Evolutionary conservation across 2,113 vertebrate genomes (phyloP), one percentile per base, ranked within the genome.

Genomic region (Tricholaema leucomelas): DNA sequence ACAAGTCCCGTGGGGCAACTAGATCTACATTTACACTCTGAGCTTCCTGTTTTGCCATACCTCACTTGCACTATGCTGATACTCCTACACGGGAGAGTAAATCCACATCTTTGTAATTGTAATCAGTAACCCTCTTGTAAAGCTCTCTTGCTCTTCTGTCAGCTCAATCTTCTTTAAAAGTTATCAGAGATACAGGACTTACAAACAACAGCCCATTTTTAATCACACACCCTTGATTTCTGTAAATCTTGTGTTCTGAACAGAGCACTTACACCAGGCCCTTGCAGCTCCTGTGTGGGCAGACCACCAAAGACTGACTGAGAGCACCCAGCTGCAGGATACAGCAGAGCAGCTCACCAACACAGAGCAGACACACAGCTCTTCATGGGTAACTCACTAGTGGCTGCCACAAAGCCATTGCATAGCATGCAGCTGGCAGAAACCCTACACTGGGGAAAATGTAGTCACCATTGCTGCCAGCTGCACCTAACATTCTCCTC

Each of bases 281-380:
- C 0, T 0, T 21, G 17, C n/a, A 56, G 52, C 46, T 84, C 52
- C 23, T 0, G 0, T 35, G 69, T 36, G 65, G 70, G 40, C 59
- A 46, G 85, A 35, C 61, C 90, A 71, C 70, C 74, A 54, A 52
- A 54, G 70, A 27, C 24, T 12, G 64, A 11, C 67, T n/a, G n/a
- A n/a, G n/a, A 70, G 60, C 55, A 13, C 31, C 1, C 30, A 76
- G 60, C 69, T 46, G 46, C 80, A 7, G 90, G 81, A 38, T 46
- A 23, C 16, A 14, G 81, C 73, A 17, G 50, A 66, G 56, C 1
- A 11, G 40, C 50, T 92, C 90, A 21, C 7, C 70, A 52, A 65
- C 0, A 8, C 44, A 30, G 42, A 67, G 44, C 30, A 33, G 55
- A 77, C 69, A 38, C 55, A 64, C 64, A 59, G 83, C 40, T 35